These are phyloP conservation scores for Idaea biselata DNA, from an alignment of 2,888 invertebrate genomes.

Conservation along the genomic window DNA sequence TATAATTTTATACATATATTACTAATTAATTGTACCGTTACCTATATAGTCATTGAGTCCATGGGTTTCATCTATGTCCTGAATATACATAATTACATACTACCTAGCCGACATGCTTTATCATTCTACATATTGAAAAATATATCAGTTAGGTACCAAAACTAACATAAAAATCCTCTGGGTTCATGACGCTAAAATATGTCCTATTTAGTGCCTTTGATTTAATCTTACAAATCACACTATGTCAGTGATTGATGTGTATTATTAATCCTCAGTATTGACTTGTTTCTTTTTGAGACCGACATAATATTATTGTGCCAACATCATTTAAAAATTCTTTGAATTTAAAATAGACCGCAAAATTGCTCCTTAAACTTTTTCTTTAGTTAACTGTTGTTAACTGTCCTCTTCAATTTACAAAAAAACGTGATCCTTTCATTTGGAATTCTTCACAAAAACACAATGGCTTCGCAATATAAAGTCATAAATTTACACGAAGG, in stretches of 20 bases:
- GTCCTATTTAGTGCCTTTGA: not conserved
- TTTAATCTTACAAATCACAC: not conserved
- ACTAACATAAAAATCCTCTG: no score
- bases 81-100: no score
- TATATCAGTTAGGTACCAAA: no score
- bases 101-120: no score
- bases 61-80: no score
- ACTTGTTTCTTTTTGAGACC: not conserved
- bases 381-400: conserved; percentile 16
- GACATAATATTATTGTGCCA: not conserved
- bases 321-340: conserved; percentile 11
- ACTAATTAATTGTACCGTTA: no score
- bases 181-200: not conserved
- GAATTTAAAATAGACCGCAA: conserved; percentile 17
- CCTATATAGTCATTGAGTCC: no score
- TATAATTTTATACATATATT: no score
- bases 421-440: conserved; percentile 20
- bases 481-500: conserved; percentile 36
- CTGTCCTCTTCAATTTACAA: conserved; percentile 26
- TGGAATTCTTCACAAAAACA: conserved; percentile 20
- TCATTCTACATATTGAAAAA: no score
- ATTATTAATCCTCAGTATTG: not conserved
- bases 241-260: not conserved
- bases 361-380: conserved; percentile 20
- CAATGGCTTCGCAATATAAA: conserved; percentile 36